phyloP scores from a whole-genome alignment of 2,113 vertebrate species.

The Pluvialis apricaria region DNA sequence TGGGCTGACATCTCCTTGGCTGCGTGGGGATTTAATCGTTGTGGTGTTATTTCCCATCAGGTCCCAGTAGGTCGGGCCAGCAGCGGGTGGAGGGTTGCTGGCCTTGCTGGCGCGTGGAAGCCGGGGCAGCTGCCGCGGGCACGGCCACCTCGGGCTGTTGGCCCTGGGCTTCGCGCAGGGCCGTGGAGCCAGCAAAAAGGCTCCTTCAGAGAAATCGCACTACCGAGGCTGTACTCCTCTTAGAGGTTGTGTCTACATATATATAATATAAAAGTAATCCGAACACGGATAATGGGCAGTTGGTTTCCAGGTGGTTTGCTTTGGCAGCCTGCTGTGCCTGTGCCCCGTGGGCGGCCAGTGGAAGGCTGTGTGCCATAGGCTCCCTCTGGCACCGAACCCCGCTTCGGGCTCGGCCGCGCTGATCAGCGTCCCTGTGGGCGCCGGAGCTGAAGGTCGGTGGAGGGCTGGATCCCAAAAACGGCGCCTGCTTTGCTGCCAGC shows the following conservation, averaged over 20 bases:
- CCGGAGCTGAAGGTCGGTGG: accelerated
- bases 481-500: too few relatives aligned
- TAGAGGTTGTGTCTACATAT: not conserved
- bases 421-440: too few relatives aligned
- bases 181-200: accelerated
- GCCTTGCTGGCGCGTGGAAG: accelerated
- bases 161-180: not conserved
- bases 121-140: not conserved
- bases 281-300: accelerated
- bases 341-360: accelerated
- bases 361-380: accelerated
- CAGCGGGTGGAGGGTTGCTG: not conserved
- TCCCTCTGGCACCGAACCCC: accelerated
- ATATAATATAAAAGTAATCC: not conserved
- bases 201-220: not conserved
- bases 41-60: not conserved
- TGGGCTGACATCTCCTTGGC: not conserved
- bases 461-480: accelerated
- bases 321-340: accelerated
- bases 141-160: too few relatives aligned
- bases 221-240: not conserved
- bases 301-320: not conserved
- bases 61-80: not conserved
- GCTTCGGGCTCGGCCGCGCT: accelerated
- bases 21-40: not conserved